Conservation (phyloP, 2,797 vertebrate genomes). For the Parauchenoglanis punctatus region DNA sequence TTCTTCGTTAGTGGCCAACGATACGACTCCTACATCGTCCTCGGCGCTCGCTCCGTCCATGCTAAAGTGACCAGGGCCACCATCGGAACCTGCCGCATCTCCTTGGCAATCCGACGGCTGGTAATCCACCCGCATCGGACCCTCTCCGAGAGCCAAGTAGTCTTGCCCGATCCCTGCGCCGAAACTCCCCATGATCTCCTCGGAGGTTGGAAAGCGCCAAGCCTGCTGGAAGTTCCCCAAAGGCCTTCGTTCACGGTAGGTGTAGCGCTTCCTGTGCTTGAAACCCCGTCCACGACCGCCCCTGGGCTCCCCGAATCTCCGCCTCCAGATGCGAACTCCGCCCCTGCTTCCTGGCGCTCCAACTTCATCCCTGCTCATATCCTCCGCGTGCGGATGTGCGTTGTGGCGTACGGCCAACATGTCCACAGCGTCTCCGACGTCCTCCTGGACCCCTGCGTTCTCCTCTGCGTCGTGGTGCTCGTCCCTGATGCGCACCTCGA, state of each 20-base stretch:
- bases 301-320: constrained; percentile 63
- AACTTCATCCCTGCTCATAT: constrained; percentile 62
- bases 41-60: constrained; percentile 65
- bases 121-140: constrained; percentile 77
- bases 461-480: constrained; percentile 62
- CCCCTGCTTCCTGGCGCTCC: constrained; percentile 64
- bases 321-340: constrained; percentile 61
- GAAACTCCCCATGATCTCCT: constrained; percentile 66
- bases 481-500: constrained; percentile 81
- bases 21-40: constrained; percentile 63
- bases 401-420: constrained; percentile 44
- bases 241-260: constrained; percentile 69
- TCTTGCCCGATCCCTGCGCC: constrained; percentile 69
- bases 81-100: constrained; percentile 59
- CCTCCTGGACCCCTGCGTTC: constrained; percentile 61
- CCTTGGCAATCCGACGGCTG: constrained; percentile 64
- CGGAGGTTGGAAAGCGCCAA: constrained; percentile 71
- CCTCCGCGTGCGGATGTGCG: constrained; percentile 48
- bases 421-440: constrained; percentile 58
- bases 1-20: constrained; percentile 56
- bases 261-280: constrained; percentile 68
- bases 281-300: constrained; percentile 71
- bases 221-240: constrained; percentile 65
- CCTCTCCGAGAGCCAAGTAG: constrained; percentile 68
- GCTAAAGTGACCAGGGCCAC: constrained; percentile 61